phyloP scores from a whole-genome alignment of 2,113 vertebrate genomes.

The Gopherus evgoodei region DNA sequence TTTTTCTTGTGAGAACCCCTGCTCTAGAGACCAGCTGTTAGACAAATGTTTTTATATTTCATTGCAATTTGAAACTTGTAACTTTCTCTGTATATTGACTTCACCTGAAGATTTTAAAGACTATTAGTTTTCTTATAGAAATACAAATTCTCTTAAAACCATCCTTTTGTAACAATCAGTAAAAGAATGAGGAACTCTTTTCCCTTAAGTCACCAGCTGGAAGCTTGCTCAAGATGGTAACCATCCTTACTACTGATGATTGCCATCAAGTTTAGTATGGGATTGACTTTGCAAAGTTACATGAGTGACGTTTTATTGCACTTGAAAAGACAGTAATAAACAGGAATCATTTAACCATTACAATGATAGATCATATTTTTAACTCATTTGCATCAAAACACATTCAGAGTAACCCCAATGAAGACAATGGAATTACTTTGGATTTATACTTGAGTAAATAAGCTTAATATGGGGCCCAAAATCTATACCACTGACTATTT shows the following conservation, averaged over 20 bases:
- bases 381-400: background rate
- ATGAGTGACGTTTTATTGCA: background rate
- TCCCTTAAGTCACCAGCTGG: background rate
- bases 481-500: background rate
- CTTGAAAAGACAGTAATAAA: background rate
- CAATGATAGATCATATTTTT: background rate
- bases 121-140: conserved; percentile 24
- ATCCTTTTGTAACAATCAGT: conserved; percentile 6
- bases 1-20: no score
- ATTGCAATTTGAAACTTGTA: background rate
- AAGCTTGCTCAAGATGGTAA: background rate
- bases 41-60: background rate
- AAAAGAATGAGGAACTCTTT: background rate
- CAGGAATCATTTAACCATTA: background rate
- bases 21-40: background rate
- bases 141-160: background rate
- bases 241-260: background rate
- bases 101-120: background rate
- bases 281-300: background rate
- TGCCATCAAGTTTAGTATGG: background rate
- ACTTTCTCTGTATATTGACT: background rate
- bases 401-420: background rate
- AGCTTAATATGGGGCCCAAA: background rate
- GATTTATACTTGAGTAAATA: conserved; percentile 25
- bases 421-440: background rate